Evolutionary conservation across 2,888 invertebrate species (phyloP), one percentile per base, ranked within the genome.

Genomic region (Campaea margaritaria): DNA sequence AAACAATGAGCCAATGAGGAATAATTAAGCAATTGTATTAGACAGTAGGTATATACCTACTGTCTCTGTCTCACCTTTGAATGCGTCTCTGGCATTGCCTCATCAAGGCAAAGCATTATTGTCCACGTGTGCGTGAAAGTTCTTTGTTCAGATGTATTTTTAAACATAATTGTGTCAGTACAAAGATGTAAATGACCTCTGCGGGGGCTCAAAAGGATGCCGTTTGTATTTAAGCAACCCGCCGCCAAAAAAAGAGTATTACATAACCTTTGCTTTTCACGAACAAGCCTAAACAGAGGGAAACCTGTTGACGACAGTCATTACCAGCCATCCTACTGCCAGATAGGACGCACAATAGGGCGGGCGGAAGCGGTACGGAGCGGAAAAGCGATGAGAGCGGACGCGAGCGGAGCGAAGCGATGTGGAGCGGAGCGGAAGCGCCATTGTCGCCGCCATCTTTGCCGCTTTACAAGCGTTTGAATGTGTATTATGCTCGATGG

Each of bases 311-410:
- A 13, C 12, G 8, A 34, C 44, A 4, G 1, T n/a, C 11, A 15
- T 36, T 31, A 44, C 15, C 14, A 39, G n/a, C 4, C 38, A 7
- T 12, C 3, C 38, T 31, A n/a, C 42, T 42, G 48, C 8, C 31
- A 41, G 54, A 54, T 54, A 54, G 16, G 54, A 15, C 47, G 34
- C 28, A 59, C 49, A 54, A 59, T 49, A 47, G 52, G 38, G 44
- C 46, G 34, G 52, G 53, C 62, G 68, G 68, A 65, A 62, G 59
- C 50, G 63, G 61, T 28, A 9, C 41, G 39, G 44, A 44, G 54
- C 56, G 62, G 62, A 58, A 62, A 54, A 56, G 59, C 56, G 60
- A 43, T 38, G 45, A 39, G 46, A 51, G 50, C 59, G 59, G 43
- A 36, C n/a, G 46, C 14, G 46, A 31, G 38, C 46, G 38, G 36